Evolutionary conservation across 1,140 invertebrate species (phyloP).

Genomic region (Bombus terrestris): DNA sequence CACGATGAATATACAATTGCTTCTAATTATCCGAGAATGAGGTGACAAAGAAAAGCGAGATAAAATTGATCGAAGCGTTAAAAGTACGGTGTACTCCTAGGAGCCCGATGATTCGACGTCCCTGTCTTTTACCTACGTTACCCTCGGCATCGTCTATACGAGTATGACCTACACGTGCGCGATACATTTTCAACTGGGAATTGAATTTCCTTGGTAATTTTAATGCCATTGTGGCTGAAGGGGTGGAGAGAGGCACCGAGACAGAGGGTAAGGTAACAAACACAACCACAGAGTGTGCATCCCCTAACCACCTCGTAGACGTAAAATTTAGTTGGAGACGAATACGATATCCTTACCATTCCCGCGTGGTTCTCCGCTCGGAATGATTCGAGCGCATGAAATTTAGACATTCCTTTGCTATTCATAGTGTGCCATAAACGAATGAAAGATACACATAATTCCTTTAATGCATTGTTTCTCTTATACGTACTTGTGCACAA

Average conservation of each 20-base stretch:
- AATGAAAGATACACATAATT: neutral
- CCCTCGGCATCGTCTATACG: constrained; percentile 38
- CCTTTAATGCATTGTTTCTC: neutral
- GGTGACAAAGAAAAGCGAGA: rapidly evolving
- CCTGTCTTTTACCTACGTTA: constrained; percentile 36
- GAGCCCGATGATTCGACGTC: constrained; percentile 26
- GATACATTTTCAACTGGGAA: constrained; percentile 78
- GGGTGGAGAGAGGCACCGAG: constrained; percentile 53
- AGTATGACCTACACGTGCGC: constrained; percentile 64
- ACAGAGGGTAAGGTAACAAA: constrained; percentile 76
- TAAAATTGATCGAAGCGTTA: neutral
- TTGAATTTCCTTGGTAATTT: constrained; percentile 81
- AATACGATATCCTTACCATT: constrained; percentile 45
- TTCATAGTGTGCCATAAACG: neutral
- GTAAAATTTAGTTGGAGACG: constrained; percentile 59
- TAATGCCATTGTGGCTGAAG: constrained; percentile 77
- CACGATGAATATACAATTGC: neutral
- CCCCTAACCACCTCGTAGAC: constrained; percentile 53
- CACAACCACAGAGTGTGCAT: constrained; percentile 50
- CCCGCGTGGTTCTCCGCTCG: constrained; percentile 30
- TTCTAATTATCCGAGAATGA: neutral
- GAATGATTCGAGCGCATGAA: constrained; percentile 15
- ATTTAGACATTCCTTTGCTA: constrained; percentile 11
- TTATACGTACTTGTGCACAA: neutral
- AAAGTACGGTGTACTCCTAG: neutral